Evolutionary conservation across 2,888 invertebrate genomes (phyloP).

Genomic region (Dione juno): DNA sequence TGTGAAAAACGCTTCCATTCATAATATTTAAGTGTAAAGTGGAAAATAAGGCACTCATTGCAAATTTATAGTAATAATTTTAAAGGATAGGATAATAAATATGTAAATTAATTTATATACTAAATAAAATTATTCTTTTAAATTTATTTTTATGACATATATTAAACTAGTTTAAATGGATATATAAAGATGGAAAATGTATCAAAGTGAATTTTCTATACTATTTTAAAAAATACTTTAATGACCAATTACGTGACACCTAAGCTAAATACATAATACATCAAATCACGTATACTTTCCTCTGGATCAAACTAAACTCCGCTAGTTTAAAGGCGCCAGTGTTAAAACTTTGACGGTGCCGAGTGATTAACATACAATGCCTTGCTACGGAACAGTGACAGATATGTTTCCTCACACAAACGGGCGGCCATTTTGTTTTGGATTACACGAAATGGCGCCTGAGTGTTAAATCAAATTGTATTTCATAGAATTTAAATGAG

Average conservation of each 20-base stretch:
- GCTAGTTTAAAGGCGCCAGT: constrained; percentile 64
- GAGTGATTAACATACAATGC: constrained; percentile 80
- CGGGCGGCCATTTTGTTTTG: constrained; percentile 77
- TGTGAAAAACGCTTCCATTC: too few species aligned
- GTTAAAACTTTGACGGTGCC: constrained; percentile 76
- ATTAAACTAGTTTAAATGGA: too few species aligned
- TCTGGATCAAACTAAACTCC: constrained; percentile 44
- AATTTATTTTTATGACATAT: too few species aligned
- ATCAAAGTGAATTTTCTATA: too few species aligned
- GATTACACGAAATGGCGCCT: constrained; percentile 69
- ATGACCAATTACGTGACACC: constrained; percentile 4
- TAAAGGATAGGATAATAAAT: too few species aligned
- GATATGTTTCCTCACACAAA: constrained; percentile 81
- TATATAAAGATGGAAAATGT: too few species aligned
- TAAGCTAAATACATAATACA: constrained; percentile 12
- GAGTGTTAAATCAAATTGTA: constrained; percentile 10
- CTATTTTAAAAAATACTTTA: too few species aligned
- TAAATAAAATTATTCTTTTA: too few species aligned
- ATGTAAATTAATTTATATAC: too few species aligned
- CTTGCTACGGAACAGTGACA: constrained; percentile 79
- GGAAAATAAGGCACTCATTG: too few species aligned
- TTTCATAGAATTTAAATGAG: constrained; percentile 1
- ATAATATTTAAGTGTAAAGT: too few species aligned
- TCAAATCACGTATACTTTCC: neutral
- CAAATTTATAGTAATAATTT: too few species aligned